Evolutionary conservation across 2,888 invertebrate genomes (phyloP).

Genomic region (Acrobasis consociella): DNA sequence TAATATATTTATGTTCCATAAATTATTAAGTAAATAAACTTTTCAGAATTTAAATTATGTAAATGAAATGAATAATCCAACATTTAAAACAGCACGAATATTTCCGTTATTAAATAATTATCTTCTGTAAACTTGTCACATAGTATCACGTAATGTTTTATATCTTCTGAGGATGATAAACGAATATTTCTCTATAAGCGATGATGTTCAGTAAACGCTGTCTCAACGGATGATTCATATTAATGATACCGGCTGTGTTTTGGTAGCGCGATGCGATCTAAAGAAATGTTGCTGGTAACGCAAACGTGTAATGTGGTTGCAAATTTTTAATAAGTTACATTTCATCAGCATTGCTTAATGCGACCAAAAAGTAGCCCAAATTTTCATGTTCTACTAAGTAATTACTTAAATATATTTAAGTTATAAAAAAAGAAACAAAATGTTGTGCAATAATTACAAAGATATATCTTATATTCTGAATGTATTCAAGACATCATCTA

Average conservation of each 20-base stretch:
- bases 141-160: neutral
- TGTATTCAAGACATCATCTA: neutral
- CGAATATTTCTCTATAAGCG: neutral
- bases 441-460: too few species aligned
- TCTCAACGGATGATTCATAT: constrained; percentile 1
- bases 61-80: too few species aligned
- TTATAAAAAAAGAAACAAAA: too few species aligned
- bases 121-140: neutral
- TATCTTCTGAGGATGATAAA: neutral
- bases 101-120: neutral
- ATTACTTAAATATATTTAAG: too few species aligned
- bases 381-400: too few species aligned
- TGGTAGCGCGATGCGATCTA: constrained; percentile 1
- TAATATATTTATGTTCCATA: too few species aligned
- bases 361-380: neutral
- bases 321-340: neutral
- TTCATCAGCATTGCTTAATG: neutral
- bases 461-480: too few species aligned
- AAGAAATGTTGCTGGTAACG: neutral
- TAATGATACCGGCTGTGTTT: neutral
- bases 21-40: too few species aligned
- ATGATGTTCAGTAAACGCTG: neutral
- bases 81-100: neutral
- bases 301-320: neutral
- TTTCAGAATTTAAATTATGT: too few species aligned